Base-by-base conservation (phyloP, 2,888 invertebrate species). In the Cantharis rufa region DNA sequence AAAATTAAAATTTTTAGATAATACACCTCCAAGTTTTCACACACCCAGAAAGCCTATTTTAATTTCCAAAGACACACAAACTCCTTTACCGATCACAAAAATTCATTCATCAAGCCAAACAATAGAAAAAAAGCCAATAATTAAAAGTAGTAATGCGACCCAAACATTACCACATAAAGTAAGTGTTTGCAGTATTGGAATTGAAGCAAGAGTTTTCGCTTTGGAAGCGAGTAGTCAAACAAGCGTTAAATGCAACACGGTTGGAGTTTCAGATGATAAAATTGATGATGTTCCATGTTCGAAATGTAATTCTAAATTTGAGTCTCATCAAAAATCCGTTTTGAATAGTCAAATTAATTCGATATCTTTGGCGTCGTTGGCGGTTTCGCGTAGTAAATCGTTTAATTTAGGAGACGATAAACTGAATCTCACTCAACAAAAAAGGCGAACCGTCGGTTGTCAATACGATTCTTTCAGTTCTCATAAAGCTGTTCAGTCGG, bases 391-490 rank as follows among this genome's bases (percentile, higher is more conserved):
- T 72, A 92, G 91, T 82, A 90, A 90, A 78, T 92, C 92, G 0
- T 92, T 92, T 82, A 91, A 91, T 83, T 88, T 91, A 81, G 91
- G 91, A 2, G 91, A 91, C 70, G 90, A 90, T 70, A 89, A 89
- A 80, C 82, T 89, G 0, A 89, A 89, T 72, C 83, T 89, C 10
- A 87, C 76, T 21, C 79, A 82, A 13, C 48, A n/a, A 7, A 87
- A 79, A 89, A 90, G 84, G 87, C 89, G 84, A 90, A 93, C 84
- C 86, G 89, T 86, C 88, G 90, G 90, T 15, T 84, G 85, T 68
- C 88, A 88, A 75, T 84, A 84, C 70, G 85, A 87, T 77, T 62
- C 71, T n/a, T 75, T 71, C 15, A 70, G 64, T 10, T 69, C 74
- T 15, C 80, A 82, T 76, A 82, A 86, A 84, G 76, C 79, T 15